Evolutionary conservation across 2,888 invertebrate species (phyloP), one percentile per base, ranked within the genome.

Genomic region (Papilio demoleus): DNA sequence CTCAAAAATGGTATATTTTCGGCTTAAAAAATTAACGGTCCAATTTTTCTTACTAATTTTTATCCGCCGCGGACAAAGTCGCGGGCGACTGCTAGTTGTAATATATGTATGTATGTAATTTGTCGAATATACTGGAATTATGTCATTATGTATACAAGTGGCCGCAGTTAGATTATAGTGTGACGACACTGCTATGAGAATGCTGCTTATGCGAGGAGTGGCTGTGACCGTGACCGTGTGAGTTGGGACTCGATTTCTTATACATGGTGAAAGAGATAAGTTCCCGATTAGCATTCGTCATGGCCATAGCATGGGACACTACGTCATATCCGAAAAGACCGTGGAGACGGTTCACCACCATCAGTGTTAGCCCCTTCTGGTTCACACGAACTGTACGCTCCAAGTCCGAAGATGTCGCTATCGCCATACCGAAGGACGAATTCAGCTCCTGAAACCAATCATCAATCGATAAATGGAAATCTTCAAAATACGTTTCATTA

Each of bases 261-360:
- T 92, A 93, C 88, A 93, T 82, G 12, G 90, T 88, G 81, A 92
- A 93, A 19, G 93, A 92, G 59, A 92, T 80, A 42, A 92, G 82
- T 76, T 93, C 93, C 3, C 92, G 81, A 76, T 93, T 93, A 14
- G 90, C 87, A 73, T 91, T 92, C 22, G 92, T 92, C 88, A 93
- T 92, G 1, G 92, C 88, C 93, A 93, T 93, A 4, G 93, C 84
- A 76, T 93, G 93, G 0, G 92, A 92, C 1, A 91, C 83, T 12
- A 93, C 92, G 76, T 93, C 92, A 76, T 91, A 93, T 0, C 93
- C 93, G 47, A 92, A 82, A n/a, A 92, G 75, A 1, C 83, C 89
- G 76, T 93, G 93, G 2, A 93, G 80, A 5, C 91, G 82, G 78
- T 93, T 93, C 40, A 93, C 92, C 4, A 92, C 85, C 11, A 90